Base-by-base conservation (phyloP, 2,113 vertebrate species). In the Pica pica region DNA sequence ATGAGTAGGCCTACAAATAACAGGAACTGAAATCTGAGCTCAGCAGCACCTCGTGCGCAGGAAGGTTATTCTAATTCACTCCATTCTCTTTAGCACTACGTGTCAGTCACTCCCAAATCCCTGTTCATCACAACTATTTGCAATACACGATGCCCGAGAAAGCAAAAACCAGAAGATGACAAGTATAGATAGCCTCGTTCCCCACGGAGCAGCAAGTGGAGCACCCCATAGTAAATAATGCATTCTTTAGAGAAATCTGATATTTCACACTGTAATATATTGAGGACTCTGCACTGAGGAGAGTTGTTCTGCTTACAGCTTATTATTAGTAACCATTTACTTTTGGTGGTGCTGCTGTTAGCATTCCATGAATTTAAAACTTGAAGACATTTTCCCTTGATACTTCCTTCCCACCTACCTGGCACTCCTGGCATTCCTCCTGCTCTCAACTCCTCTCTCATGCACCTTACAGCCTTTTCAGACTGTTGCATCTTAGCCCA, bases 221-320 rank as follows among this genome's bases (percentile, higher is more conserved):
- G 6, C 46, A 69, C n/a, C 33, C 53, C 15, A 7, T 1, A 52
- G 16, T 10, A 44, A 69, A 69, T 10, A 35, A 84, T 7, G 13
- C 3, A 39, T 70, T 70, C 17, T 70, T 63, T n/a, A 55, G 7
- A 76, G 68, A 87, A 87, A 57, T 39, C 13, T 52, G 23, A 8
- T 14, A 42, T 21, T 31, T 15, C 13, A 44, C 19, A 22, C 20
- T 46, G 16, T 37, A 27, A 52, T 13, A 7, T 31, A 20, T 3
- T 3, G 1, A 39, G 24, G 21, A 49, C 17, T 75, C 21, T 11
- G 20, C 5, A 3, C 28, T 33, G 46, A 0, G 37, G 7, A 7
- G 2, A 7, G 1, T 9, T 64, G 30, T 44, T 70, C 42, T 88
- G 20, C 20, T 83, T 67, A 50, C 31, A 71, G 35, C 1, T 70